Evolutionary conservation across 64 coral and sea anemone genomes (phyloP).

Genomic region (Anthopleura sola): DNA sequence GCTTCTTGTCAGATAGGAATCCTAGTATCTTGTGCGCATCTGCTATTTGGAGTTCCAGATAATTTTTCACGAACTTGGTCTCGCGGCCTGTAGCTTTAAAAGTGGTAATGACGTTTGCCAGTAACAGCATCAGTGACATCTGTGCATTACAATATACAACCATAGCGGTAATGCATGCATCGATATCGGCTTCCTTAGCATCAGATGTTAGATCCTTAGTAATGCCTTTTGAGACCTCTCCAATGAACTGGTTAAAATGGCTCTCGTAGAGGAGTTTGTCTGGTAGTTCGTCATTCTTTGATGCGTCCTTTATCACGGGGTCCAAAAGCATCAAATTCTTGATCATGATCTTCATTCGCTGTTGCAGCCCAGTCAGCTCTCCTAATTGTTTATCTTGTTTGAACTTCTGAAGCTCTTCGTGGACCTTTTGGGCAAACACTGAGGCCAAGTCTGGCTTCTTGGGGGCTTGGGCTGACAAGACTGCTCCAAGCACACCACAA

Average conservation of each 20-base stretch:
- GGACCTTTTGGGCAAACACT: constrained; percentile 26
- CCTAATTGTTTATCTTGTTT: constrained; percentile 10
- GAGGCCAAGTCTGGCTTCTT: constrained; percentile 25
- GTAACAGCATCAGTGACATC: constrained; percentile 21
- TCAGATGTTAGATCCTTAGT: neutral
- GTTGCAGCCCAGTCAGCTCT: neutral
- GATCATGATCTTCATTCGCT: constrained; percentile 12
- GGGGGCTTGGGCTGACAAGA: neutral
- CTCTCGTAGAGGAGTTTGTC: constrained; percentile 18
- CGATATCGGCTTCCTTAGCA: neutral
- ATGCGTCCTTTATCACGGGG: neutral
- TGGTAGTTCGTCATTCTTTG: neutral
- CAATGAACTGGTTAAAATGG: constrained; percentile 30
- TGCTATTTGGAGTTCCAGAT: neutral
- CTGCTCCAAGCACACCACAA: neutral
- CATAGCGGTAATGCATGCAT: constrained; percentile 17
- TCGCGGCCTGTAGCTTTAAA: constrained; percentile 27
- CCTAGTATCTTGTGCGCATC: constrained; percentile 18
- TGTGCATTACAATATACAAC: constrained; percentile 40
- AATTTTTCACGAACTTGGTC: neutral
- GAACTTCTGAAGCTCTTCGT: constrained; percentile 14
- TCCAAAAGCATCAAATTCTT: neutral
- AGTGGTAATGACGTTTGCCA: constrained; percentile 20
- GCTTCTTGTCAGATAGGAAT: constrained; percentile 29
- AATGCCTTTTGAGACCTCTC: constrained; percentile 21